Percentiles rank a stretch among this genome's conserved stretches.
Conservation (phyloP, 1,140 invertebrate genomes). For the Apis florea region DNA sequence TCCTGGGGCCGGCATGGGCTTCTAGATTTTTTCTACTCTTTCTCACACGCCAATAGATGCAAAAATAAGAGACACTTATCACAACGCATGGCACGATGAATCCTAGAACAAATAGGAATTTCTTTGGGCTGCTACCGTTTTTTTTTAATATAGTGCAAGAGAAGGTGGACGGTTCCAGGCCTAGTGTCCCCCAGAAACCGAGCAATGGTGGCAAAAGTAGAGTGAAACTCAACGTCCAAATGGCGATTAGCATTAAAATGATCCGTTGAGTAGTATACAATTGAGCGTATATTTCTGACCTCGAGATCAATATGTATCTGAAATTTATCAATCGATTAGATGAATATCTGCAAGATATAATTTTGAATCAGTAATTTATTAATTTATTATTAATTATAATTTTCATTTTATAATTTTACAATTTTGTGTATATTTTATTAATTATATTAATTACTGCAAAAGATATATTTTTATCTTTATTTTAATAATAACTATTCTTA, state of each 20-base stretch:
- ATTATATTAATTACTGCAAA: no score
- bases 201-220: constrained; percentile 88
- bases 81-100: constrained; percentile 90
- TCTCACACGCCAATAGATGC: constrained; percentile 90
- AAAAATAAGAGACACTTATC: constrained; percentile 91
- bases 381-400: not conserved
- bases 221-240: constrained; percentile 85
- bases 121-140: constrained; percentile 90
- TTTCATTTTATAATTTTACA: no score
- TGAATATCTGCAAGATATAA: not conserved
- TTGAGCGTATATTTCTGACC: constrained; percentile 86
- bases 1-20: constrained; percentile 81
- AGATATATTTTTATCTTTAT: no score
- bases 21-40: constrained; percentile 86
- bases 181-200: constrained; percentile 91
- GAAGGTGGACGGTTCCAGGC: constrained; percentile 88
- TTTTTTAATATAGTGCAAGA: constrained; percentile 92
- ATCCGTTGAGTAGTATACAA: constrained; percentile 88
- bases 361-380: not conserved
- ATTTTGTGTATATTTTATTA: no score
- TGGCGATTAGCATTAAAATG: constrained; percentile 86
- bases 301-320: constrained; percentile 92
- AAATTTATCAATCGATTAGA: constrained; percentile 56
- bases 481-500: not conserved
- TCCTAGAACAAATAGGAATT: constrained; percentile 90